Conservation (phyloP, 2,888 invertebrate genomes). For the Ferrisia virgata region DNA sequence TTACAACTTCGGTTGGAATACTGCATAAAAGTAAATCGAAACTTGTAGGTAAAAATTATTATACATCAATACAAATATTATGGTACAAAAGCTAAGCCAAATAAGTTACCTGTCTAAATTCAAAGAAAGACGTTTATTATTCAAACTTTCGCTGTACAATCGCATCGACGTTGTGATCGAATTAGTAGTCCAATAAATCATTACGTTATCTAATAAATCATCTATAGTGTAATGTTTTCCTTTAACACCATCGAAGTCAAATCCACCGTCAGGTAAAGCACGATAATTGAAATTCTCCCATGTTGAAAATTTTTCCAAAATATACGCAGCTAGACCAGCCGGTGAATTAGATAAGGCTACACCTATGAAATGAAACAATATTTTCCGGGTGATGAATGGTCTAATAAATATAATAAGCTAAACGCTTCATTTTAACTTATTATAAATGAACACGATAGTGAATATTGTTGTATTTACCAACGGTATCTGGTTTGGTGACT, state of each 20-base stretch:
- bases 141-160: conserved; percentile 66
- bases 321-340: conserved; percentile 81
- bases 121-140: neutral
- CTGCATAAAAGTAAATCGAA: conserved; percentile 54
- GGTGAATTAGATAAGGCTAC: conserved; percentile 72
- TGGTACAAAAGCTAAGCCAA: too few species aligned
- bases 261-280: conserved; percentile 63
- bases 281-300: conserved; percentile 63
- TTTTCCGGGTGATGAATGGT: neutral
- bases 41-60: neutral
- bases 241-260: conserved; percentile 53
- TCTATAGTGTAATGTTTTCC: conserved; percentile 63
- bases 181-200: conserved; percentile 76
- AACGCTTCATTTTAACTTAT: neutral
- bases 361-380: conserved; percentile 56
- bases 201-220: conserved; percentile 71
- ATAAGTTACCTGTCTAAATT: conserved; percentile 29
- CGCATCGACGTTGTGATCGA: conserved; percentile 72
- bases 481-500: conserved; percentile 83
- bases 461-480: conserved; percentile 59
- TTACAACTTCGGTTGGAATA: conserved; percentile 66
- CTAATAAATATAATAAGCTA: neutral
- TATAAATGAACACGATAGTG: neutral
- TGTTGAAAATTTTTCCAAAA: conserved; percentile 81
- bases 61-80: too few species aligned